phyloP scores from a whole-genome alignment of 2,888 invertebrate genomes.

The Neoaliturus tenellus region DNA sequence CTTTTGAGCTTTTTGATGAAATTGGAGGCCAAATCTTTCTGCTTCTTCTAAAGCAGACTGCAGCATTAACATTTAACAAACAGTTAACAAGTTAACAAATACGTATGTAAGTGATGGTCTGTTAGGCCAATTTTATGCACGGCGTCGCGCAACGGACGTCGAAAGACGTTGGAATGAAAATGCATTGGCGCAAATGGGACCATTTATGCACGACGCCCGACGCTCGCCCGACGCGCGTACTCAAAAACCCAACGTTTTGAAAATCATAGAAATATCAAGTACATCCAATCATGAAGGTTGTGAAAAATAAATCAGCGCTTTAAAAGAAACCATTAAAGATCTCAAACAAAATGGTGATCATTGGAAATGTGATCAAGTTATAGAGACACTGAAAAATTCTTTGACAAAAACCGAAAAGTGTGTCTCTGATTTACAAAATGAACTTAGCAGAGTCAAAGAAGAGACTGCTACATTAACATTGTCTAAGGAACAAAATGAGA shows the following conservation, averaged over 20 bases:
- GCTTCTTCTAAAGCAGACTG: slow-evolving; percentile 21
- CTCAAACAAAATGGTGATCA: not conserved
- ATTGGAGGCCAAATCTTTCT: slow-evolving; percentile 13
- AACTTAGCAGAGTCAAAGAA: not conserved
- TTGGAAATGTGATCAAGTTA: slow-evolving; percentile 19
- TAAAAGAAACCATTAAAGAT: slow-evolving; percentile 15
- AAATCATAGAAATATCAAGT: not conserved
- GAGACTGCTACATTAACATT: not conserved
- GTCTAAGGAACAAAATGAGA: not conserved
- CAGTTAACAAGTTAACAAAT: too few relatives aligned
- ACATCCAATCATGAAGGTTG: slow-evolving; percentile 25
- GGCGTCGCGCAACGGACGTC: too few relatives aligned
- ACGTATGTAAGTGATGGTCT: too few relatives aligned
- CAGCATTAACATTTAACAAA: slow-evolving; percentile 25
- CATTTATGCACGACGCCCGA: too few relatives aligned
- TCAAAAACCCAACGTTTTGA: too few relatives aligned
- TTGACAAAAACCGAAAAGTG: not conserved
- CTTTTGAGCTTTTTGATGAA: not conserved
- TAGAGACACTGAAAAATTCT: slow-evolving; percentile 11
- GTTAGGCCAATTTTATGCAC: too few relatives aligned
- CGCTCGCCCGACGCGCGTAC: too few relatives aligned
- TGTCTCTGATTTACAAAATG: not conserved
- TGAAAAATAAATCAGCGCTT: slow-evolving; percentile 36
- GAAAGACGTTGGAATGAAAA: too few relatives aligned
- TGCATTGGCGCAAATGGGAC: too few relatives aligned